Evolutionary conservation across 1,140 invertebrate species (phyloP), one percentile per base, ranked within the genome.

Genomic region (Diabrotica undecimpunctata): DNA sequence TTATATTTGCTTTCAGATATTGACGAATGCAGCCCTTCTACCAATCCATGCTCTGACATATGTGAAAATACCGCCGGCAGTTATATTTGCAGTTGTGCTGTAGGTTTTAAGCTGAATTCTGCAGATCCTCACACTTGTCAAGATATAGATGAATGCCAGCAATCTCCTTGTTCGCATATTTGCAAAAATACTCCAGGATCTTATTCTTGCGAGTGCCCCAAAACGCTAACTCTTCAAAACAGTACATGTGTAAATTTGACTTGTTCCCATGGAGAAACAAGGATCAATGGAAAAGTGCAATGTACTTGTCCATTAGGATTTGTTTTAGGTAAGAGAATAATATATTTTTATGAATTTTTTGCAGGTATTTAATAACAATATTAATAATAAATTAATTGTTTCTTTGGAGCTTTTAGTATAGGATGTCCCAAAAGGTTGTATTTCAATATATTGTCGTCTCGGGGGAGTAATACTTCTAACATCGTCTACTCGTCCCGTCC

Each of bases 241-340:
- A 41, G 39, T 9, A 70, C 65, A 8, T 73, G 72, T 51, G 39
- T 54, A 6, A 67, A 70, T 56, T 41, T 65, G 38, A 64, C 84
- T 8, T 89, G 89, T 54, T 85, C 80, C 25, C 85, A 73, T 37
- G 62, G 64, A 51, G 54, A 52, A 54, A 70, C 69, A 1, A 67
- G 59, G 50, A 63, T 70, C 10, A 61, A 70, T 54, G 63, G 66
- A 14, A 36, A 53, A 36, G 35, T 62, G n/a, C 65, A 66, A 57
- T 94, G 91, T 73, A 82, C 88, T 62, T 94, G 92, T 74, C 90
- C 90, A 11, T 78, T 82, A 57, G 91, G 91, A 7, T 93, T 84
- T 77, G 82, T 83, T 11, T 73, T 87, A 6, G 41, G 41, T 46
- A 46, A 46, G n/a, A 46, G n/a, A 46, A 46, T 5, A 25, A 25